A percentile compares a stretch with the other conserved stretches of the same genome.
Evolutionary conservation across 2,113 vertebrate species (phyloP).

Genomic region (Plestiodon gilberti): DNA sequence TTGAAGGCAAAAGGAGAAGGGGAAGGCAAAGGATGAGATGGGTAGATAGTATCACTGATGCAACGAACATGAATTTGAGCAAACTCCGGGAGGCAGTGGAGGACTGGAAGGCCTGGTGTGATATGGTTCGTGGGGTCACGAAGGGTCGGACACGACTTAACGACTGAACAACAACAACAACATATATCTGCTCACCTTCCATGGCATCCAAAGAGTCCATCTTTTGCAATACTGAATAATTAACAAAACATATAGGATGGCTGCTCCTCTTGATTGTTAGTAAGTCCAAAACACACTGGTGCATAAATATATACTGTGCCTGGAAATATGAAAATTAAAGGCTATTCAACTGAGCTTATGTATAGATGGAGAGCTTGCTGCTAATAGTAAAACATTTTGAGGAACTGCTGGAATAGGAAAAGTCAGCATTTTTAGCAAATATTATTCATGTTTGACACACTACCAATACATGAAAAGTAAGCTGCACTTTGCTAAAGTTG

Average conservation of each 20-base stretch:
- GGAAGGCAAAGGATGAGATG: too few relatives aligned
- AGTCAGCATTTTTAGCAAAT: neutral
- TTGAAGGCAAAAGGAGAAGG: too few relatives aligned
- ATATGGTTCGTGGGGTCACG: too few relatives aligned
- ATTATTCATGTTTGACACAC: neutral
- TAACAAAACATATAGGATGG: constrained; percentile 95
- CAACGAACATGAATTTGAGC: too few relatives aligned
- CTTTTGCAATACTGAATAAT: constrained; percentile 96
- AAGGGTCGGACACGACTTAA: too few relatives aligned
- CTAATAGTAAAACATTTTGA: neutral
- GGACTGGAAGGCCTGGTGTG: too few relatives aligned
- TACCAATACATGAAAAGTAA: neutral
- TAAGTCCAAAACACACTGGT: constrained; percentile 94
- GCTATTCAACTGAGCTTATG: neutral
- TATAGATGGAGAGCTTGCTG: neutral
- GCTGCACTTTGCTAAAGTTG: neutral
- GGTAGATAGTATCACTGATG: too few relatives aligned
- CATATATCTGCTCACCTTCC: constrained; percentile 95
- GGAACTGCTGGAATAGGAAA: neutral
- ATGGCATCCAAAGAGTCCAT: constrained; percentile 98
- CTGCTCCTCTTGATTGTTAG: constrained; percentile 90
- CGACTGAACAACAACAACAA: too few relatives aligned
- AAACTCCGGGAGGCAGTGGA: too few relatives aligned
- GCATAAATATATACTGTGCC: constrained; percentile 98
- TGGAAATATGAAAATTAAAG: constrained; percentile 63